Evolutionary conservation across 2,797 vertebrate genomes (phyloP), one percentile per base, ranked within the genome.

Genomic region (Pipistrellus kuhlii): DNA sequence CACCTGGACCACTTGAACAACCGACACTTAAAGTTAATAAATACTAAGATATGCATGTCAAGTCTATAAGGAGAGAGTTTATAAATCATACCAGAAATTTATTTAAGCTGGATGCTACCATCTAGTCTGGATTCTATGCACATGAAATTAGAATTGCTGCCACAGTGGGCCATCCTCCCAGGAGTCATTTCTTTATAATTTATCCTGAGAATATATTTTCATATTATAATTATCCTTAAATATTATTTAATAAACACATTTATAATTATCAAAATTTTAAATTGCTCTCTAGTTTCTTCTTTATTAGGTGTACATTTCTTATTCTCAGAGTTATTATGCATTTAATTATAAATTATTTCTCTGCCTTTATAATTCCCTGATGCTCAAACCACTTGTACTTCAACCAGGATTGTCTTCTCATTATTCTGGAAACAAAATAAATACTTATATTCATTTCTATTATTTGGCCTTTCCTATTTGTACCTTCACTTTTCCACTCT

Each of bases 261-360:
- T 82, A 20, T 46, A 88, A 48, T 38, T 21, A 89, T 72, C 13
- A 85, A 88, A 91, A 78, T 88, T n/a, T 84, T 71, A 72, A 32
- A 59, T 87, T 68, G 8, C 2, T 94, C 27, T 78, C 38, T 59
- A 38, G 7, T 55, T 85, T 78, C 64, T 76, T 32, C 11, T 71
- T 20, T 46, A 32, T 88, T 71, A 75, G 21, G 3, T 83, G 7
- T 53, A 64, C 72, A 69, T 3, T 25, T 91, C 15, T 20, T 30
- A 30, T 46, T 87, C 23, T 77, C 1, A 12, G 10, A 62, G 25
- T 78, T 91, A 32, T 59, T 81, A 46, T 64, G 30, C 13, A 30
- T 73, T 48, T 89, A 72, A 44, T 76, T 91, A 85, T 3, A 85
- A 57, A 73, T 8, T 1, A 7, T 66, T 90, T 85, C 10, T 87